Percentiles rank a stretch among this genome's conserved stretches.
Conservation (phyloP, 2,888 invertebrate species). For the Teleiodes luculella region DNA sequence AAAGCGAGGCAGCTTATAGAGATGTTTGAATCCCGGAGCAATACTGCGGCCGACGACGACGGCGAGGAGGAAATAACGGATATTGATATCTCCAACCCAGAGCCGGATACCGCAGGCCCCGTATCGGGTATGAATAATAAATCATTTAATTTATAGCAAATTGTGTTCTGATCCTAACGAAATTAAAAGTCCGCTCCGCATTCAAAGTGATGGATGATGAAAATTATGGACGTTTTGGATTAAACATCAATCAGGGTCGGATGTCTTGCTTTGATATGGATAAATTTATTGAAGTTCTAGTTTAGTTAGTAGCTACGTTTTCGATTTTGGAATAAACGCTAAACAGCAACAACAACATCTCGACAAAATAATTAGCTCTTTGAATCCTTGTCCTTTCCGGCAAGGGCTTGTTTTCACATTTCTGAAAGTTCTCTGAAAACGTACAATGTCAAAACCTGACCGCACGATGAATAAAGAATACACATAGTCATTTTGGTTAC, state of each 20-base stretch:
- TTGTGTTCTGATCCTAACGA: background rate
- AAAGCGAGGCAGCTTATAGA: conserved; percentile 52
- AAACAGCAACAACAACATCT: no score
- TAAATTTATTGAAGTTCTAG: no score
- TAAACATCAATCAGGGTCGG: no score
- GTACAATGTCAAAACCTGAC: background rate
- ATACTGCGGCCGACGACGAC: conserved; percentile 36
- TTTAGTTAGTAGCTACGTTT: no score
- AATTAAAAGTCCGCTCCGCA: background rate
- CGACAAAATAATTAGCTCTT: no score
- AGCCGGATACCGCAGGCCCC: conserved; percentile 32
- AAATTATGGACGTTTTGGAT: background rate
- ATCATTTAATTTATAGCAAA: background rate
- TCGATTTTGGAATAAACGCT: no score
- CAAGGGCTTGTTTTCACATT: background rate
- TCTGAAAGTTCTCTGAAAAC: background rate
- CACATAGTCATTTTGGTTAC: background rate
- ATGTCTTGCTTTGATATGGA: no score
- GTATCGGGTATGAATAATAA: conserved; percentile 33
- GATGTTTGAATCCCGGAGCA: conserved; percentile 57
- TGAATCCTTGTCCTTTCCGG: no score
- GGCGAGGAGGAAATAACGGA: conserved; percentile 42
- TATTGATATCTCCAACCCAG: conserved; percentile 29
- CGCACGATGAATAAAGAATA: no score
- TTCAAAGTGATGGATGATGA: background rate